Base-by-base conservation (phyloP, 2,113 vertebrate species). In the Macaca mulatta region DNA sequence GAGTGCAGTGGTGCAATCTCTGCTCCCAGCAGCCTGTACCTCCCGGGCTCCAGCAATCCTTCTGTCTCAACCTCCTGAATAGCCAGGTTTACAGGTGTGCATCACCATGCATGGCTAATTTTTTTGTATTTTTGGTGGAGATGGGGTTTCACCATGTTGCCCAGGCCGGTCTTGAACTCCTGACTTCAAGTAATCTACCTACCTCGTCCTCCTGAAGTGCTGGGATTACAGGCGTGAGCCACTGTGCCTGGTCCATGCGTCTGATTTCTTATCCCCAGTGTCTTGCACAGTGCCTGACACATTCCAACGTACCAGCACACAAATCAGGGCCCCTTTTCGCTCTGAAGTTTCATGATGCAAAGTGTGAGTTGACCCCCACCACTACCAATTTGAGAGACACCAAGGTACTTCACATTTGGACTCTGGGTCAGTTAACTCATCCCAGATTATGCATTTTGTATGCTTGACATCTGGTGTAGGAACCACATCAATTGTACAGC, bases 201-300 rank as follows among this genome's bases (percentile, higher is more conserved):
- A 27, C 30, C 61, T 64, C 5, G 2, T 27, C 61, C 30, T 64
- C 27, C 61, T 5, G 6, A 64, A 30, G 12, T 27, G 27, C 61
- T 64, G 5, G 61, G 61, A 30, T 64, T 30, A 30, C 27, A 32
- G 61, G 61, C 5, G 0, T 6, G 61, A 64, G 27, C 27, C 27
- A 1, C 61, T 13, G 27, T 5, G 0, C 61, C 27, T 6, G 27
- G 61, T 30, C 61, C 27, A 0, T 27, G 8, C 38, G 12, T 70
- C 84, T n/a, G 35, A 50, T 40, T 38, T 70, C 18, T 84, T 4
- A 27, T 35, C 50, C 38, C 43, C 14, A 8, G 38, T 8, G 30
- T 83, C 67, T 83, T 48, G 38, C 30, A 40, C 30, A 2, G 52
- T 32, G 43, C 82, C 67, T 69, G 40, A 43, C 22, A 14, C 25